phyloP scores from a whole-genome alignment of 2,113 vertebrate genomes.

The Oceanites oceanicus region DNA sequence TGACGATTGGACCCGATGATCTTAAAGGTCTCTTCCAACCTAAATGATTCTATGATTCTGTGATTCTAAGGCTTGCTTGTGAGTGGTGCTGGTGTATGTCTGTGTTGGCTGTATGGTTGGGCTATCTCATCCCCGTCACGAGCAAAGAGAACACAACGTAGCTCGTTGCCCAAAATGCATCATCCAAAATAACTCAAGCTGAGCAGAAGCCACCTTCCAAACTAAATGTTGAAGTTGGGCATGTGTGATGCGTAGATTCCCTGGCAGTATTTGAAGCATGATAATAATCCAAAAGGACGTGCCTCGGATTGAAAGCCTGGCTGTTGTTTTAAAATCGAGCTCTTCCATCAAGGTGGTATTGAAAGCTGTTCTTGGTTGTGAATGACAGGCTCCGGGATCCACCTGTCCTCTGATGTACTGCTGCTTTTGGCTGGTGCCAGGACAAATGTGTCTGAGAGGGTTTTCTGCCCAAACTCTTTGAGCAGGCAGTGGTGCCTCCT shows the following conservation, averaged over 20 bases:
- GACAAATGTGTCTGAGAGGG: neutral
- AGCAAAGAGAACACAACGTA: neutral
- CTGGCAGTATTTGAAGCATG: neutral
- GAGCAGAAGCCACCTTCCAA: neutral
- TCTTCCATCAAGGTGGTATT: neutral
- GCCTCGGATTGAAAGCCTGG: neutral
- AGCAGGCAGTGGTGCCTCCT: neutral
- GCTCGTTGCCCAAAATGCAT: neutral
- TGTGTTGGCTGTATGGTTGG: neutral
- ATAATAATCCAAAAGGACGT: neutral
- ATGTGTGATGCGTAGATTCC: neutral
- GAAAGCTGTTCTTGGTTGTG: neutral
- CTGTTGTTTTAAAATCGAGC: neutral
- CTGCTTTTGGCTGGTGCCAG: neutral
- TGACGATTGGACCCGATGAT: no score
- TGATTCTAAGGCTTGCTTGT: neutral
- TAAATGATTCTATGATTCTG: no score
- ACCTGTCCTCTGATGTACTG: accelerated
- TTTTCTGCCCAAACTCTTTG: neutral
- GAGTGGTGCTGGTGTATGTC: neutral
- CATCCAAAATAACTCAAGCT: neutral
- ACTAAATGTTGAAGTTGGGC: neutral
- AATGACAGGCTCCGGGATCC: neutral
- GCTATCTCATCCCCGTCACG: accelerated
- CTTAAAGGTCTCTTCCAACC: no score